Base-by-base conservation (phyloP, 2,797 vertebrate genomes). In the Calcarius lapponicus region DNA sequence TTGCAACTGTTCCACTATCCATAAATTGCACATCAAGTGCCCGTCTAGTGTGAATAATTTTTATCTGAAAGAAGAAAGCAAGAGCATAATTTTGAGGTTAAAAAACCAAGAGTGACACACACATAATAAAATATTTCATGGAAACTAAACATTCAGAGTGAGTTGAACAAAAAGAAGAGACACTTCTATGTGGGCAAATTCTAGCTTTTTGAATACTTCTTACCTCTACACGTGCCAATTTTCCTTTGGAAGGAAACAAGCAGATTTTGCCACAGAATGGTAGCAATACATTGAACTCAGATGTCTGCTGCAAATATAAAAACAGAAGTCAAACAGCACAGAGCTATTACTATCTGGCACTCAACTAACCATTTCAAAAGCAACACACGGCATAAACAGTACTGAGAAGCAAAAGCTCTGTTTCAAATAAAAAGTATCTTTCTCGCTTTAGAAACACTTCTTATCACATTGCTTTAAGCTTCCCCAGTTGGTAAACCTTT, bases 181-280 rank as follows among this genome's bases (percentile, higher is more conserved):
- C 10, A 73, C 48, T 90, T 58, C 17, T 64, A 2, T 6, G 12
- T 19, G 10, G 31, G 20, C 47, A 78, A 85, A 82, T 11, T 31
- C 43, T 17, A 64, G 51, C 26, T 90, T 57, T 83, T 54, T 48
- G 36, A 84, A 60, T 62, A 25, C 47, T 80, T 90, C 97, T 98
- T 97, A 99, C 99, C 98, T 99, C 99, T 17, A 98, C 98, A 96
- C 99, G 98, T 69, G 98, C 97, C 99, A 98, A 99, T 95, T 98
- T 98, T 94, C 98, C 98, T 98, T 99, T 98, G 96, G 98, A 98
- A 60, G 97, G 97, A 72, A 98, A 98, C 57, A 99, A 97, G 97
- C 99, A 99, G 85, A 98, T 96, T 97, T 99, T 99, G 72, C 99
- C 99, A 96, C 96, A 98, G 95, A 99, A 99, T 28, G 99, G 99